Percentiles rank a stretch among this genome's conserved stretches.
These are phyloP conservation scores for Brachyptera risi DNA, from an alignment of 2,888 invertebrate species.

Conservation along the genomic window DNA sequence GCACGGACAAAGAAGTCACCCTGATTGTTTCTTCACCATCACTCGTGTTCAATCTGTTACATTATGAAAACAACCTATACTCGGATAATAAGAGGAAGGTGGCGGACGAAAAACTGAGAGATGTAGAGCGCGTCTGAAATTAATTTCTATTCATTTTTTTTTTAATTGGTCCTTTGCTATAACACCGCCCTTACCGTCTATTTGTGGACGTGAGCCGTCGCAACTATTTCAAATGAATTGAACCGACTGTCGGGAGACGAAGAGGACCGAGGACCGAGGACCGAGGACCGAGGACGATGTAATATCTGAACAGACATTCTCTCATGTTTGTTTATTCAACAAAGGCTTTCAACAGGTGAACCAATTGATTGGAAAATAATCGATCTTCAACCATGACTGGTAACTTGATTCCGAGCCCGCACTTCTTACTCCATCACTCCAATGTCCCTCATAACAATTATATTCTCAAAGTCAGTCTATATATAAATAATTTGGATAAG, in stretches of 20 bases:
- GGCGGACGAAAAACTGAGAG: too few relatives aligned
- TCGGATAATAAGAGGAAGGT: too few relatives aligned
- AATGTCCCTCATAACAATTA: constrained; percentile 5
- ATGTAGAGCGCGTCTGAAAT: constrained; percentile 3
- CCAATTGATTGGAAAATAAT: constrained; percentile 30
- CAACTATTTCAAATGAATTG: constrained; percentile 16
- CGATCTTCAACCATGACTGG: constrained; percentile 23
- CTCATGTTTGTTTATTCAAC: constrained; percentile 17
- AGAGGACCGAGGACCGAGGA: neutral
- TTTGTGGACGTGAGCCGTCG: neutral
- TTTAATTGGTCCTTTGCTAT: constrained; percentile 19
- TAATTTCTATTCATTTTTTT: constrained; percentile 14
- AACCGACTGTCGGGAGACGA: too few relatives aligned
- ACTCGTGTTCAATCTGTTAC: too few relatives aligned
- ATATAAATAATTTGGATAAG: too few relatives aligned
- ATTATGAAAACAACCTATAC: too few relatives aligned
- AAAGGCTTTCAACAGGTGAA: constrained; percentile 21
- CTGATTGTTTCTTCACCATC: too few relatives aligned
- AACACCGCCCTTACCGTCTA: neutral
- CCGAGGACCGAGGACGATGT: neutral
- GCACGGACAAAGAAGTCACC: too few relatives aligned
- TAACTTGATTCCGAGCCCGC: constrained; percentile 7
- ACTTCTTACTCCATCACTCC: constrained; percentile 1
- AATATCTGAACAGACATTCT: constrained; percentile 4
- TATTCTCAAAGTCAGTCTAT: too few relatives aligned